Base-by-base conservation (phyloP, 2,113 vertebrate species). In the Penelope pileata region DNA sequence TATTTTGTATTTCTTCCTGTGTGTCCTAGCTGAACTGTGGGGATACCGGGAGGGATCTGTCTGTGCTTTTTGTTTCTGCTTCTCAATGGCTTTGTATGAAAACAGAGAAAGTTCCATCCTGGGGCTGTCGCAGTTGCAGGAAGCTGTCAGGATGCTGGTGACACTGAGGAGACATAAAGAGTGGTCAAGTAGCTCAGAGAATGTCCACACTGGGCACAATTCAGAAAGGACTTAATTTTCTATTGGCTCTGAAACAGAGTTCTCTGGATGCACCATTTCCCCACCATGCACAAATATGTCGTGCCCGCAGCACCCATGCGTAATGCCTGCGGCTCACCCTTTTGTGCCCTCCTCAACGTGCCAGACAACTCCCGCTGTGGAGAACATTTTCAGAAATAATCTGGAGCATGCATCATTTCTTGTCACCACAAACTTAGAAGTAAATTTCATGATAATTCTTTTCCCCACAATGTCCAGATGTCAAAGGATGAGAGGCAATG, bases 281-380 rank as follows among this genome's bases (percentile, higher is more conserved):
- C 8, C 75, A 18, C 32, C 60, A 7, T 2, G 11, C 16, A 5
- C 16, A 14, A 80, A 27, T 22, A 10, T 2, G 2, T 43, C 6
- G 34, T 47, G 60, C 7, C 0, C 16, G 5, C 26, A 16, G 2
- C 9, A 42, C 53, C 40, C 1, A 2, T 2, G 16, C 3, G 3
- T 27, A 17, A 32, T 30, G 10, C 32, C 1, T 5, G 47, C 45
- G 64, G 26, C 43, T 83, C 50, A 0, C 48, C 80, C 36, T 16
- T 36, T 34, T 5, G 19, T 68, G 43, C 8, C 48, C 16, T 56
- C 27, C 63, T 47, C 45, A 14, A 54, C 9, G 2, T 3, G 60
- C 45, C 66, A 45, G 63, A 13, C 51, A 66, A 1, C 68, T 80
- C 76, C 67, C 42, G 11, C 80, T 26, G 43, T 5, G 16, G 66